Base-by-base conservation (phyloP, 2,888 invertebrate genomes). In the Druceiella hillmani region DNA sequence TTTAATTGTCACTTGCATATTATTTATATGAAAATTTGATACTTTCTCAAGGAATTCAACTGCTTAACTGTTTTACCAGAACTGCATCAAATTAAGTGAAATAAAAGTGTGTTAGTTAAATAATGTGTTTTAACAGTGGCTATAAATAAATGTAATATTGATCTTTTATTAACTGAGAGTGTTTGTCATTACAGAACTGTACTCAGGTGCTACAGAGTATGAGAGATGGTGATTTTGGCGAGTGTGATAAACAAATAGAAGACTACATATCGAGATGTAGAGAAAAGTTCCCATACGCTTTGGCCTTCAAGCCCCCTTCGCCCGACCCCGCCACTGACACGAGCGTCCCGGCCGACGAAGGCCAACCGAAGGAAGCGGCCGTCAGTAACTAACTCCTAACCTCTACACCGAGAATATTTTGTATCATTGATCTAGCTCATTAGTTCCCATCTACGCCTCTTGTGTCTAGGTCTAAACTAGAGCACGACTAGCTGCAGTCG, bases 171-270 rank as follows among this genome's bases (percentile, higher is more conserved):
- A 5, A 14, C 17, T 14, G 1, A 17, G 17, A 10, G 16, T 10
- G 31, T 10, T 20, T 22, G 5, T n/a, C 26, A 11, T 64, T 75
- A n/a, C 68, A 89, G 84, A 84, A 79, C 55, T 92, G 91, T 67
- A 79, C 82, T 48, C 82, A 83, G 52, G 83, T 91, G 40, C 71
- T 89, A 51, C 81, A 83, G 48, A 80, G 86, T 47, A 74, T 94
- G 54, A 75, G 77, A 49, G 79, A 78, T 48, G 90, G 89, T 35
- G 83, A 86, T 52, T 87, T 94, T 59, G 92, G 92, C 1, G 64
- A 74, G 14, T 83, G 82, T 60, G 81, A 86, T 43, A 62, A 73
- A 22, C 75, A 77, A 48, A 76, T 78, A 50, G 81, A 80, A 53
- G 75, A 78, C 33, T 93, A 84, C 63, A 76, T 81, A 52, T 66